Conservation (phyloP, 1,140 invertebrate genomes). For the Tetramorium simillimum region DNA sequence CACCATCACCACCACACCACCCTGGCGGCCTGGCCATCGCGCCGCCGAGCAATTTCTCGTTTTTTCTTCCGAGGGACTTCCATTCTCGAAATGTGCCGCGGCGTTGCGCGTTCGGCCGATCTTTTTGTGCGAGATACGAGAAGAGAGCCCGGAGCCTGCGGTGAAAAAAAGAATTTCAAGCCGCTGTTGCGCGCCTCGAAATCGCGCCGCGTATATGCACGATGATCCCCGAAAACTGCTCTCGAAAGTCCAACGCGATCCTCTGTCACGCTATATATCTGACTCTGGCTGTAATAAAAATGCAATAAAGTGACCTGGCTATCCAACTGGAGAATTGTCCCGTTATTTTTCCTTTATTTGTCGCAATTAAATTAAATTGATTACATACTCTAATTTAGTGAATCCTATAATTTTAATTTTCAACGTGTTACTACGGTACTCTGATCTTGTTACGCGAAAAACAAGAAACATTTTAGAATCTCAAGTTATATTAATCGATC, state of each 20-base stretch:
- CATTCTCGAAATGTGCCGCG: slow-evolving; percentile 22
- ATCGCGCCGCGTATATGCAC: slow-evolving; percentile 12
- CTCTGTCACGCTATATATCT: slow-evolving; percentile 16
- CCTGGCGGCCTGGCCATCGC: slow-evolving; percentile 20
- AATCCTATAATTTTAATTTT: background rate
- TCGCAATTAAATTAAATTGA: background rate
- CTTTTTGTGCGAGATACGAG: slow-evolving; percentile 50
- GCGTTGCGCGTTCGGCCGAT: slow-evolving; percentile 19
- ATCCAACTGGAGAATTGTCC: background rate
- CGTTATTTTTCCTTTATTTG: background rate
- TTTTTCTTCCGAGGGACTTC: slow-evolving; percentile 42
- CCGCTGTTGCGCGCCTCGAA: background rate
- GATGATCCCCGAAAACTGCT: slow-evolving; percentile 14
- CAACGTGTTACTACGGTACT: background rate
- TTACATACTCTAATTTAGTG: background rate
- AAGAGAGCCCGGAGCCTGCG: background rate
- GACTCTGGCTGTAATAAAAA: background rate
- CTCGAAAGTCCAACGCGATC: slow-evolving; percentile 32
- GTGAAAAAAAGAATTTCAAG: slow-evolving; percentile 47
- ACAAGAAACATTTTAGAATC: background rate
- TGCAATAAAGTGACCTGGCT: background rate
- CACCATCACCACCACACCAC: slow-evolving; percentile 41
- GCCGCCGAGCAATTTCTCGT: slow-evolving; percentile 52
- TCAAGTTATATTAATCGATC: background rate
- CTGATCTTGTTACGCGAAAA: background rate